Percentiles rank a stretch among this genome's conserved stretches.
These are phyloP conservation scores for Zoanthus sociatus DNA, from an alignment of 92 coral and sea anemone species.

Conservation along the genomic window DNA sequence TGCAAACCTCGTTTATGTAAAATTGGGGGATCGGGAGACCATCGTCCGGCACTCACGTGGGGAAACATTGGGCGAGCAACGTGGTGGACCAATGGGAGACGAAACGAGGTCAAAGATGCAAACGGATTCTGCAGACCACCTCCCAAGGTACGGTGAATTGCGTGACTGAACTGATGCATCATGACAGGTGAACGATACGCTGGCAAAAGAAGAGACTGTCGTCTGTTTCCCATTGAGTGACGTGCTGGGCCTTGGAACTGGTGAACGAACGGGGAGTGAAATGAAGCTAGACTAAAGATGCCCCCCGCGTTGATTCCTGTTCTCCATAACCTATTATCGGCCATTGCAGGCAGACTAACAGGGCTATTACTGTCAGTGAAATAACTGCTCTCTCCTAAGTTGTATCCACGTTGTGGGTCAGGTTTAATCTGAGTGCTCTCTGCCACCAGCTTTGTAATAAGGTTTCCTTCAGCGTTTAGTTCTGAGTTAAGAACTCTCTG, in stretches of 20 bases:
- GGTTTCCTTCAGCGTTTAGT: constrained; percentile 42
- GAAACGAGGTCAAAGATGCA: neutral
- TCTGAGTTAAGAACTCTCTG: constrained; percentile 36
- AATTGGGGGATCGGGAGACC: neutral
- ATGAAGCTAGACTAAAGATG: neutral
- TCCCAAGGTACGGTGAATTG: neutral
- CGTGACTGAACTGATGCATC: constrained; percentile 3
- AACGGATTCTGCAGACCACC: constrained; percentile 3
- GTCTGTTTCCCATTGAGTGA: constrained; percentile 1
- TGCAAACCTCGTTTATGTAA: constrained; percentile 9
- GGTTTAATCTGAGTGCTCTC: constrained; percentile 35
- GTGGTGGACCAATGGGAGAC: constrained; percentile 34
- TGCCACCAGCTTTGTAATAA: constrained; percentile 15
- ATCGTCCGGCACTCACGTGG: neutral
- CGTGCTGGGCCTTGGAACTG: constrained; percentile 26
- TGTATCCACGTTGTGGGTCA: constrained; percentile 20
- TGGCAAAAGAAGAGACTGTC: constrained; percentile 9
- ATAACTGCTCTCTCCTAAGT: constrained; percentile 33
- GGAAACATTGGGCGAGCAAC: constrained; percentile 3
- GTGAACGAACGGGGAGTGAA: constrained; percentile 29
- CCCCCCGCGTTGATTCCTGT: constrained; percentile 11
- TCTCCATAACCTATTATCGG: neutral
- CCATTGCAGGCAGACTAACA: constrained; percentile 10
- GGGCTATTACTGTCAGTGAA: constrained; percentile 29
- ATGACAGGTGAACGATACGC: constrained; percentile 6